Conservation (phyloP, 2,888 invertebrate genomes). For the Apodemia mormo region DNA sequence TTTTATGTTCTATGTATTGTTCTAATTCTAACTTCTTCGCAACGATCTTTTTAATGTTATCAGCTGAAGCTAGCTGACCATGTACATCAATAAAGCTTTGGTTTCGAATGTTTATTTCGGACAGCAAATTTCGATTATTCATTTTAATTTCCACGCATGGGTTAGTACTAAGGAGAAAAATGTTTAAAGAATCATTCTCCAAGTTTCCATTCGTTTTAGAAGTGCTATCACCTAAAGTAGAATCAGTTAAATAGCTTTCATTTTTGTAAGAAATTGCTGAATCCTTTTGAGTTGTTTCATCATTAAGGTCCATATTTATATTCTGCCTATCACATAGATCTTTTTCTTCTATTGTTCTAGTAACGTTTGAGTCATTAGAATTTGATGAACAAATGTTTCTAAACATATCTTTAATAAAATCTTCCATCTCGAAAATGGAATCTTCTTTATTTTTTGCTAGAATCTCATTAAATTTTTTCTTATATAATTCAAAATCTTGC, state of each 20-base stretch:
- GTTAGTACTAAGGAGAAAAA: constrained; percentile 48
- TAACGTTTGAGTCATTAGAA: constrained; percentile 39
- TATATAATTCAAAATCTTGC: constrained; percentile 63
- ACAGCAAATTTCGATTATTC: constrained; percentile 54
- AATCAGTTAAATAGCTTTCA: constrained; percentile 55
- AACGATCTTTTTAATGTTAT: constrained; percentile 54
- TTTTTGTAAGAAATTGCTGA: constrained; percentile 55
- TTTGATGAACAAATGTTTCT: constrained; percentile 62
- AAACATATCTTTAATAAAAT: constrained; percentile 66
- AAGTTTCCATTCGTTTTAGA: constrained; percentile 36
- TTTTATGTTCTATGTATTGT: constrained; percentile 43
- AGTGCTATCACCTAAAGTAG: constrained; percentile 46
- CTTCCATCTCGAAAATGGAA: constrained; percentile 60
- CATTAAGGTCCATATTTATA: constrained; percentile 18
- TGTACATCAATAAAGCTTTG: constrained; percentile 33
- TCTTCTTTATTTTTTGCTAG: constrained; percentile 55
- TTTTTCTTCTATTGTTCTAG: not conserved
- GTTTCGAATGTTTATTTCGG: constrained; percentile 62
- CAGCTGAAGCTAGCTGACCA: constrained; percentile 56
- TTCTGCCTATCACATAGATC: not conserved
- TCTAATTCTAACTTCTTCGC: constrained; percentile 56
- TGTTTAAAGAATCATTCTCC: constrained; percentile 52
- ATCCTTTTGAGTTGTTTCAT: constrained; percentile 24
- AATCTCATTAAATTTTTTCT: constrained; percentile 62
- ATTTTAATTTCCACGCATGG: constrained; percentile 56